Conservation (phyloP, 1,140 invertebrate genomes). For the Plodia interpunctella region DNA sequence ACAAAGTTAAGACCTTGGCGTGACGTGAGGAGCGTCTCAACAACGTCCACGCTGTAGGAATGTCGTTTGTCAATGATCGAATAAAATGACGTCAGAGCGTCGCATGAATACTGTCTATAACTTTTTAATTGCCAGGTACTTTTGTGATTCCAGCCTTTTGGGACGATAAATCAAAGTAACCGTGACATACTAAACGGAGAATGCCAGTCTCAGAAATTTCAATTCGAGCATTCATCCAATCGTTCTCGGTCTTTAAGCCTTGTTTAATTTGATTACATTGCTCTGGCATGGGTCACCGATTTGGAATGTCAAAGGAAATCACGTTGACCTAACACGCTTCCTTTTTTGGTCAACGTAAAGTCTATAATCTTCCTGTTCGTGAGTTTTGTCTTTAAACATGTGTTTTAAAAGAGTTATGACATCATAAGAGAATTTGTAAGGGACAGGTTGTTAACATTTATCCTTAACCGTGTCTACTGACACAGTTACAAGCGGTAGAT, state of each 20-base stretch:
- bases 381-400: conserved; percentile 23
- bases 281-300: conserved; percentile 56
- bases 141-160: conserved; percentile 38
- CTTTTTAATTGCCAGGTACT: conserved; percentile 36
- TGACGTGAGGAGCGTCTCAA: conserved; percentile 60
- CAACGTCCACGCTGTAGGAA: conserved; percentile 59
- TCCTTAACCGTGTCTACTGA: conserved; percentile 38
- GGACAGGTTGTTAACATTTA: conserved; percentile 31
- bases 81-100: conserved; percentile 58
- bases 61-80: conserved; percentile 73
- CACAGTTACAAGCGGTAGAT: conserved; percentile 42
- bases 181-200: not conserved
- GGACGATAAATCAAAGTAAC: conserved; percentile 37
- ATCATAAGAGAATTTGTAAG: conserved; percentile 20
- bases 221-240: conserved; percentile 1
- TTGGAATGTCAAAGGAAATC: conserved; percentile 70
- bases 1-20: conserved; percentile 53
- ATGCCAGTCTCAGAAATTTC: no score
- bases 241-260: conserved; percentile 30
- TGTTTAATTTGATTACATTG: conserved; percentile 64
- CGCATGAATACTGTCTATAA: conserved; percentile 37
- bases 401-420: conserved; percentile 15
- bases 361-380: conserved; percentile 48
- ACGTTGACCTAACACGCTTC: conserved; percentile 62
- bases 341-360: conserved; percentile 60